A percentile compares a stretch with the other conserved stretches of the same genome.
phyloP scores from a whole-genome alignment of 2,888 invertebrate species.

The Lapara coniferarum region DNA sequence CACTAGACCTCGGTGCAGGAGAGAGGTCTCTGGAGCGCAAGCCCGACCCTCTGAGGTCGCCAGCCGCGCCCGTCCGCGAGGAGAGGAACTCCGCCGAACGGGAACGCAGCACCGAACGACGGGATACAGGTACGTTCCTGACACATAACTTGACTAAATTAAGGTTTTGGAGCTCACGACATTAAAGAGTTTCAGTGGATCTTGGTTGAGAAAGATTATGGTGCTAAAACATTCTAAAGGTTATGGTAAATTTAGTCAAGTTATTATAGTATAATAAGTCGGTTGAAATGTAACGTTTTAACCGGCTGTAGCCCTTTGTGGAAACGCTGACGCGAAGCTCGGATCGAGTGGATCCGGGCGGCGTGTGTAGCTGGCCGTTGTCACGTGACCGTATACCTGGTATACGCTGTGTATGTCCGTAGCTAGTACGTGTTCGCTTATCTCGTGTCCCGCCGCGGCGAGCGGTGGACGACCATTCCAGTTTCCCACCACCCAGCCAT shows the following conservation, averaged over 20 bases:
- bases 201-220: background rate
- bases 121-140: slow-evolving; percentile 70
- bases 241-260: slow-evolving; percentile 23
- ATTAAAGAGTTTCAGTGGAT: background rate
- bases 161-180: slow-evolving; percentile 24
- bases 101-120: slow-evolving; percentile 68
- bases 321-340: slow-evolving; percentile 1
- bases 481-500: slow-evolving; percentile 63
- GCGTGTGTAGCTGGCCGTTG: slow-evolving; percentile 16
- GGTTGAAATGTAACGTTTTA: slow-evolving; percentile 11
- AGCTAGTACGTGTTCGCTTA: slow-evolving; percentile 77
- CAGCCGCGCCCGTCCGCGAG: slow-evolving; percentile 61
- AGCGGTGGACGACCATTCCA: slow-evolving; percentile 65
- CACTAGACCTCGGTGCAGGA: slow-evolving; percentile 86
- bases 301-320: slow-evolving; percentile 13
- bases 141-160: slow-evolving; percentile 42
- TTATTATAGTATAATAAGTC: background rate
- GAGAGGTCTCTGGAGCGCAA: slow-evolving; percentile 66
- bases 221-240: background rate
- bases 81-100: slow-evolving; percentile 66
- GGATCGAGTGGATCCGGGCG: background rate
- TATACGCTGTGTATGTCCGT: slow-evolving; percentile 61
- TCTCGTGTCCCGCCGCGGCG: slow-evolving; percentile 47
- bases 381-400: slow-evolving; percentile 30
- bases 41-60: slow-evolving; percentile 80